Percentiles rank a stretch among this genome's conserved stretches.
Evolutionary conservation across 2,888 invertebrate species (phyloP).

Genomic region (Brassicogethes aeneus): DNA sequence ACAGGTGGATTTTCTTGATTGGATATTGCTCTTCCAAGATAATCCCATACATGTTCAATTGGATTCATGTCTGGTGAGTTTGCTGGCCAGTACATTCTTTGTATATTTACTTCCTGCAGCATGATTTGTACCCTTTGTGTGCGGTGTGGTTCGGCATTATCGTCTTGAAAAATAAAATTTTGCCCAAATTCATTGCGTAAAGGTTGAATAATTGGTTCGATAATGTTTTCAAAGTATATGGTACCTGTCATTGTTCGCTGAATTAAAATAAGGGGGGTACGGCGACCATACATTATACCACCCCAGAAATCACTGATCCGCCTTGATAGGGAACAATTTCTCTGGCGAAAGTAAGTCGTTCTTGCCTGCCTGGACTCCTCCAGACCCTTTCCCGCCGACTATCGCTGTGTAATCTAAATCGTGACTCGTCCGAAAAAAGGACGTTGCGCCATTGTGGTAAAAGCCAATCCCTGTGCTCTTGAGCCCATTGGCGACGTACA

Average conservation of each 20-base stretch:
- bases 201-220: slow-evolving; percentile 9
- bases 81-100: slow-evolving; percentile 9
- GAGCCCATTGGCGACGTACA: slow-evolving; percentile 3
- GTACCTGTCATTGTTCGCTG: background rate
- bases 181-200: slow-evolving; percentile 4
- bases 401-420: background rate
- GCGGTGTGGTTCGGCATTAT: slow-evolving; percentile 9
- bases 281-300: too few species aligned
- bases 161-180: too few species aligned
- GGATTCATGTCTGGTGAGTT: slow-evolving; percentile 9
- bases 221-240: slow-evolving; percentile 8
- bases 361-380: background rate
- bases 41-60: slow-evolving; percentile 8
- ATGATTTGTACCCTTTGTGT: slow-evolving; percentile 7
- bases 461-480: background rate
- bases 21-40: slow-evolving; percentile 4
- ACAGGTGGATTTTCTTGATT: slow-evolving; percentile 1
- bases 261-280: too few species aligned
- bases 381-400: slow-evolving; percentile 1
- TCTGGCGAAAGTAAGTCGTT: background rate
- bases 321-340: background rate
- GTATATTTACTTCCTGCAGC: slow-evolving; percentile 9
- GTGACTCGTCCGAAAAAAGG: slow-evolving; percentile 3
- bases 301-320: too few species aligned
- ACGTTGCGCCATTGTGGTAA: slow-evolving; percentile 1